A percentile compares a stretch with the other conserved stretches of the same genome.
These are phyloP conservation scores for Pavo muticus DNA, from an alignment of 2,113 vertebrate species.

Conservation along the genomic window DNA sequence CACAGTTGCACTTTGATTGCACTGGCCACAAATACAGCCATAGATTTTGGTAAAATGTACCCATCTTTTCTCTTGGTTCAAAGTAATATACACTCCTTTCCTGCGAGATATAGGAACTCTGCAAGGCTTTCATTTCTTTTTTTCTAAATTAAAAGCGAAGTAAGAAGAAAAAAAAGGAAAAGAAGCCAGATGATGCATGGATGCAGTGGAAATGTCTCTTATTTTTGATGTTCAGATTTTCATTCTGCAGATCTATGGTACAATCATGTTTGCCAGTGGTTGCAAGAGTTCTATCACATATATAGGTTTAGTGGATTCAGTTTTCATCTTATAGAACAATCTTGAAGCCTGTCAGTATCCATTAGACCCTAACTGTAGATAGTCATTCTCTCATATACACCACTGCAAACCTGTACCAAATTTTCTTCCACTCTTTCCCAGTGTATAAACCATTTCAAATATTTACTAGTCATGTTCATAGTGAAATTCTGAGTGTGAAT, in stretches of 20 bases:
- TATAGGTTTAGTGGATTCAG: background rate
- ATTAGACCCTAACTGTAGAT: background rate
- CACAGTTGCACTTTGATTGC: too few relatives aligned
- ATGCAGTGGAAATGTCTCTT: background rate
- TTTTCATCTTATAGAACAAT: background rate
- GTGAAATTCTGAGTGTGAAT: background rate
- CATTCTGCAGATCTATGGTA: accelerated
- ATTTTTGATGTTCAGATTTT: background rate
- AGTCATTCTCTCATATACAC: background rate
- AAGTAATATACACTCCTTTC: background rate
- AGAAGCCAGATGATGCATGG: background rate
- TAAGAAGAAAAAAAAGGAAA: background rate
- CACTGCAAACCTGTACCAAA: background rate
- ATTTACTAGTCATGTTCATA: background rate
- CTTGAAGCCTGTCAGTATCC: background rate
- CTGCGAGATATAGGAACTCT: background rate
- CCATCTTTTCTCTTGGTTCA: background rate
- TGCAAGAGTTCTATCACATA: background rate
- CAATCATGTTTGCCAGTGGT: background rate
- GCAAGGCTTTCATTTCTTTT: background rate
- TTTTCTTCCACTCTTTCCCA: background rate
- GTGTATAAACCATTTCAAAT: background rate
- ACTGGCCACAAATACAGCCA: background rate
- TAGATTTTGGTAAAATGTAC: background rate
- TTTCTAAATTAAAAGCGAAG: background rate